phyloP scores from a whole-genome alignment of 2,797 vertebrate genomes.

The Dicrostonyx torquatus region DNA sequence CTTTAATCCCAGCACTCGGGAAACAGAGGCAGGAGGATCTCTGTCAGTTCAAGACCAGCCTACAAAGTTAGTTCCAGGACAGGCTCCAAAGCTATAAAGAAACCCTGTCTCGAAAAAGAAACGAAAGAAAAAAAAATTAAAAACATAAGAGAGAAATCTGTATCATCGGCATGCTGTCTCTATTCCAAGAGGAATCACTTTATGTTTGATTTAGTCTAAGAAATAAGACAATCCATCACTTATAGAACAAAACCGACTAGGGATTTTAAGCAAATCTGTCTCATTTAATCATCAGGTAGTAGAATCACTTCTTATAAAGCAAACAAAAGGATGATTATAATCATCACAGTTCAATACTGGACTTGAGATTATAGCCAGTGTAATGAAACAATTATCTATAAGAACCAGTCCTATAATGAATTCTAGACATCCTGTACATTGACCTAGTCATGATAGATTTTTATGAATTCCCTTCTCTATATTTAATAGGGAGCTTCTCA shows the following conservation, averaged over 20 bases:
- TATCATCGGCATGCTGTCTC: background rate
- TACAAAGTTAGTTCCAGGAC: too few relatives aligned
- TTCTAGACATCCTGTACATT: background rate
- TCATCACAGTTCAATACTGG: background rate
- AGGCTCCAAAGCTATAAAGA: too few relatives aligned
- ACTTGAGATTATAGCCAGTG: background rate
- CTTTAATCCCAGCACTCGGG: too few relatives aligned
- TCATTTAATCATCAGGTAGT: background rate
- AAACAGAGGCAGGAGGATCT: too few relatives aligned
- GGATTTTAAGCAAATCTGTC: background rate
- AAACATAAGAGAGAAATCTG: background rate
- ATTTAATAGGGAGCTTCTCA: background rate
- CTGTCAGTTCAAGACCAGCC: too few relatives aligned
- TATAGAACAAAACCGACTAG: background rate
- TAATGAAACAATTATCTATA: background rate
- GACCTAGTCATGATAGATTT: background rate
- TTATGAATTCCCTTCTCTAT: background rate
- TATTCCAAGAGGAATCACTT: background rate
- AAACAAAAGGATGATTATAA: background rate
- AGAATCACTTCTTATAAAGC: slow-evolving; percentile 10
- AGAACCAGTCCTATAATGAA: background rate
- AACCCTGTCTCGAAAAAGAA: too few relatives aligned
- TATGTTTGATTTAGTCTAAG: background rate
- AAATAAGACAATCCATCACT: background rate
- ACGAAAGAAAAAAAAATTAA: too few relatives aligned